Percentiles rank a stretch among this genome's conserved stretches.
Evolutionary conservation across 2,797 vertebrate species (phyloP).

Genomic region (Pseudocheirus occidentalis): DNA sequence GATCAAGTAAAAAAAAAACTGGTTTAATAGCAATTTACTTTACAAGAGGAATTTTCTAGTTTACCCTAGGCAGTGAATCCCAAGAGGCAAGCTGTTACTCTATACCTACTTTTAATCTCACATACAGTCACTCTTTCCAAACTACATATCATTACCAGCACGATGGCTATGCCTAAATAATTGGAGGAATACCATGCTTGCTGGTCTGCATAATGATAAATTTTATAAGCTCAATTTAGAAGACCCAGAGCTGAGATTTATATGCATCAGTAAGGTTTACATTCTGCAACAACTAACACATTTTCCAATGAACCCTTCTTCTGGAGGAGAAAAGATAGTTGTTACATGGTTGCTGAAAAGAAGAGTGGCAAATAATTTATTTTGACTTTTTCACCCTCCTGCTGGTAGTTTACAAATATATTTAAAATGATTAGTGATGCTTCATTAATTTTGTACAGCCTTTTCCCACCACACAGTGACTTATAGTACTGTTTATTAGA

Average conservation of each 20-base stretch:
- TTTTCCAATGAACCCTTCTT: slow-evolving; percentile 53
- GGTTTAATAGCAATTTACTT: background rate
- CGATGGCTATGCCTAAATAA: background rate
- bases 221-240: slow-evolving; percentile 65
- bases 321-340: background rate
- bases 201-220: slow-evolving; percentile 74
- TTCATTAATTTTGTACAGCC: slow-evolving; percentile 7
- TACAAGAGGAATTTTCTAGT: background rate
- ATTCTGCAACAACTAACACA: slow-evolving; percentile 72
- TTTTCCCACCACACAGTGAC: background rate
- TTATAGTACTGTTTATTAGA: background rate
- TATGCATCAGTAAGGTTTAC: slow-evolving; percentile 69
- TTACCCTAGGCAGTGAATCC: background rate
- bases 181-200: slow-evolving; percentile 56
- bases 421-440: slow-evolving; percentile 8
- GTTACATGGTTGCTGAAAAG: background rate
- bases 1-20: background rate
- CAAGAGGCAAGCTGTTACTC: background rate
- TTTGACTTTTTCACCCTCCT: background rate
- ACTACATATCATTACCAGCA: background rate
- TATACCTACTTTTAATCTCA: background rate
- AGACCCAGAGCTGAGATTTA: slow-evolving; percentile 61
- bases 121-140: background rate
- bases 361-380: background rate
- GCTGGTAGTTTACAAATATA: slow-evolving; percentile 1